Conservation (phyloP, 2,888 invertebrate genomes). For the Opisthograptis luteolata region DNA sequence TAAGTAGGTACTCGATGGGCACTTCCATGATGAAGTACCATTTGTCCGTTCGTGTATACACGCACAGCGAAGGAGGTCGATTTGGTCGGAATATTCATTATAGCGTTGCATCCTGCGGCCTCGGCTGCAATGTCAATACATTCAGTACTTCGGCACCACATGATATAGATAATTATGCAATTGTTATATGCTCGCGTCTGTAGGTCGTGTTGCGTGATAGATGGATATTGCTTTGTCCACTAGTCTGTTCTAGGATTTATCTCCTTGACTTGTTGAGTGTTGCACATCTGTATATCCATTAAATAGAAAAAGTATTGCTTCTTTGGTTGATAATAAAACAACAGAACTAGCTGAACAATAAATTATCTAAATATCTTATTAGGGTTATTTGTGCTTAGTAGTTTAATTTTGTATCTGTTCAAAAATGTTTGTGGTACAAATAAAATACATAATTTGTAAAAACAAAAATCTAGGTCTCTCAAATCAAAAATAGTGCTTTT, state of each 20-base stretch:
- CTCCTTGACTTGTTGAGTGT: background rate
- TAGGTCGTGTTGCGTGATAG: conserved; percentile 12
- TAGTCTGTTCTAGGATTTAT: background rate
- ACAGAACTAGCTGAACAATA: too few relatives aligned
- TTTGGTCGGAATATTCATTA: conserved; percentile 42
- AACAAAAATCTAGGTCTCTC: too few relatives aligned
- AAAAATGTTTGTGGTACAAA: too few relatives aligned
- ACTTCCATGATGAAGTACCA: conserved; percentile 22
- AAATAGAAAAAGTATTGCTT: too few relatives aligned
- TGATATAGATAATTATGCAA: conserved; percentile 12
- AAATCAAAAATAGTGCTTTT: too few relatives aligned
- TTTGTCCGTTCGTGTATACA: conserved; percentile 44
- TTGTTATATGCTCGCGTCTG: conserved; percentile 14
- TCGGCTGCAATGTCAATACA: conserved; percentile 36
- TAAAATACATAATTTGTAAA: too few relatives aligned
- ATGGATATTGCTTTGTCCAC: conserved; percentile 6
- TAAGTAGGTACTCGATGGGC: background rate
- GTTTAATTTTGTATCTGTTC: too few relatives aligned
- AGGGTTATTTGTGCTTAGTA: too few relatives aligned
- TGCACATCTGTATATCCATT: too few relatives aligned
- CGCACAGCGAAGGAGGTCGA: conserved; percentile 47
- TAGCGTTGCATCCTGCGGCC: conserved; percentile 46
- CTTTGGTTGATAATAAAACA: too few relatives aligned
- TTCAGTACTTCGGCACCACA: conserved; percentile 6
- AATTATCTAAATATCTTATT: too few relatives aligned